Evolutionary conservation across 2,888 invertebrate genomes (phyloP).

Genomic region (Erebia ligea): DNA sequence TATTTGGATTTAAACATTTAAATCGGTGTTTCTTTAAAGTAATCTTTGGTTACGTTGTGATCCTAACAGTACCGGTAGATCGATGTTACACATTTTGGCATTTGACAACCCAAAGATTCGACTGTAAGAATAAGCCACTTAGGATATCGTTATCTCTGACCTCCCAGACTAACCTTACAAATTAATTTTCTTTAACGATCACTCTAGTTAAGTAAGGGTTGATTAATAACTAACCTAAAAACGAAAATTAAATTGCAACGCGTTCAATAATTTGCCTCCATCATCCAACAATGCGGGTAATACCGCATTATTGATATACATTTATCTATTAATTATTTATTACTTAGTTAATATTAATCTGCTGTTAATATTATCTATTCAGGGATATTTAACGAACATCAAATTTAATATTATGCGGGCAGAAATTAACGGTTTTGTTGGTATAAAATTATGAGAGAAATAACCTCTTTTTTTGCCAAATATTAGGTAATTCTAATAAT

Average conservation of each 20-base stretch:
- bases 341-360: constrained; percentile 24
- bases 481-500: too few species aligned
- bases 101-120: too few species aligned
- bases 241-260: neutral
- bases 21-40: too few species aligned
- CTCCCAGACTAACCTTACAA: neutral
- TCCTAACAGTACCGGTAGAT: too few species aligned
- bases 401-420: constrained; percentile 33
- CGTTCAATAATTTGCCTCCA: neutral
- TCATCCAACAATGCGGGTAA: too few species aligned
- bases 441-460: neutral
- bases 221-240: neutral
- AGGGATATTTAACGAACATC: constrained; percentile 25
- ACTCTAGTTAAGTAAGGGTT: neutral
- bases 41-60: too few species aligned
- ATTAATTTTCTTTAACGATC: neutral
- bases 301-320: constrained; percentile 23
- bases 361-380: constrained; percentile 23
- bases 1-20: too few species aligned
- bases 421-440: neutral
- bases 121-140: too few species aligned
- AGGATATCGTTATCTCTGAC: too few species aligned
- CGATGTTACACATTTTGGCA: too few species aligned
- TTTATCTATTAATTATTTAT: constrained; percentile 7
- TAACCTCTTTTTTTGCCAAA: too few species aligned